Evolutionary conservation across 2,888 invertebrate species (phyloP).

Genomic region (Ophioninae sp.): DNA sequence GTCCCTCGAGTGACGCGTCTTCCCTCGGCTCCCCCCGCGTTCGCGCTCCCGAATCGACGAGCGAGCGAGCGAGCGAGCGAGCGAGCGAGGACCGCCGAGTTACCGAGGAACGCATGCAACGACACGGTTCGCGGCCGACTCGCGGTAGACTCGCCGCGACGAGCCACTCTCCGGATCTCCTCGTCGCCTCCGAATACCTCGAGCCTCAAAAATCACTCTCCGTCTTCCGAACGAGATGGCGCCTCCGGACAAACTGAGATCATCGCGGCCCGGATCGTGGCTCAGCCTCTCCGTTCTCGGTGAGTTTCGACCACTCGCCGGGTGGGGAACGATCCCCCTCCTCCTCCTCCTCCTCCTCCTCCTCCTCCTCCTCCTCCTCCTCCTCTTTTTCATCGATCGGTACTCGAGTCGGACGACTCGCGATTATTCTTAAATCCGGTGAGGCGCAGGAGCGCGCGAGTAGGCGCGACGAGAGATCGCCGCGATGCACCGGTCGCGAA

Average conservation of each 20-base stretch:
- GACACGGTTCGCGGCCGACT: constrained; percentile 6
- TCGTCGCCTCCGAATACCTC: constrained; percentile 20
- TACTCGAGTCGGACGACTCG: no score
- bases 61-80: not conserved
- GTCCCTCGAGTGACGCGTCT: constrained; percentile 42
- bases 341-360: no score
- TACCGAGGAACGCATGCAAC: constrained; percentile 25
- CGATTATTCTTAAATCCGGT: no score
- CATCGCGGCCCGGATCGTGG: constrained; percentile 79
- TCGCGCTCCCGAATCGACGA: not conserved
- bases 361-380: no score
- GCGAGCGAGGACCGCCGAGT: not conserved
- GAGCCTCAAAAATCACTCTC: no score
- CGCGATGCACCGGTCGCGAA: constrained; percentile 29
- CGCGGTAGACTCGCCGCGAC: constrained; percentile 27
- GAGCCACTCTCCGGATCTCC: constrained; percentile 44
- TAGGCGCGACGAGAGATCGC: not conserved
- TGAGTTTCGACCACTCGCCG: constrained; percentile 73
- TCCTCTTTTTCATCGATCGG: no score
- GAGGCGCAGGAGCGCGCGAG: no score
- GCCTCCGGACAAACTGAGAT: constrained; percentile 77
- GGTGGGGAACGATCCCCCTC: not conserved
- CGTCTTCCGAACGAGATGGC: constrained; percentile 70
- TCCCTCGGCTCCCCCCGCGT: not conserved
- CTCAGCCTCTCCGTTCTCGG: constrained; percentile 81